A percentile compares a stretch with the other conserved stretches of the same genome.
These are phyloP conservation scores for Pasiphila rectangulata DNA, from an alignment of 2,888 invertebrate genomes.

Conservation along the genomic window DNA sequence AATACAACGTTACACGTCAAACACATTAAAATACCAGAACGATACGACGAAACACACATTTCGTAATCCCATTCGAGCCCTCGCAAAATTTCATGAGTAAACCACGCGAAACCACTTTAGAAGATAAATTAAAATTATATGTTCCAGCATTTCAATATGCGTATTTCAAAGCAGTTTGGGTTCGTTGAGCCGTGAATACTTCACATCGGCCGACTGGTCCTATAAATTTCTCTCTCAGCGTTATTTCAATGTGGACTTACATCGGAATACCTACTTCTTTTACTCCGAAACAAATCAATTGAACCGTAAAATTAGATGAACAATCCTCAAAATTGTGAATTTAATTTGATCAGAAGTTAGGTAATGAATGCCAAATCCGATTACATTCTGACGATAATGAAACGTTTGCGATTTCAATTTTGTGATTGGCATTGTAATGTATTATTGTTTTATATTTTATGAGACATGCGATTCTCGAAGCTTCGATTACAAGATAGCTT, in stretches of 20 bases:
- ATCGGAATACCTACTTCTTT: slow-evolving; percentile 71
- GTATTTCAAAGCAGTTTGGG: slow-evolving; percentile 46
- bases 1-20: slow-evolving; percentile 10
- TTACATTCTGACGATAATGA: slow-evolving; percentile 52
- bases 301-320: slow-evolving; percentile 70
- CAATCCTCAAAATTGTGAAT: slow-evolving; percentile 68
- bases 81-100: slow-evolving; percentile 1
- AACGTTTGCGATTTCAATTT: slow-evolving; percentile 31
- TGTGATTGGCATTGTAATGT: no score
- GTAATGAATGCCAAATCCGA: slow-evolving; percentile 62
- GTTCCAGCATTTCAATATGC: slow-evolving; percentile 37
- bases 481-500: neutral
- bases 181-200: slow-evolving; percentile 60
- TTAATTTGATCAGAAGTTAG: slow-evolving; percentile 71
- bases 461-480: neutral
- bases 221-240: slow-evolving; percentile 62
- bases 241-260: slow-evolving; percentile 69
- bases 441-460: no score
- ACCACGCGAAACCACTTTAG: slow-evolving; percentile 22
- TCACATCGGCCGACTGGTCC: slow-evolving; percentile 50
- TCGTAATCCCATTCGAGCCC: neutral
- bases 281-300: slow-evolving; percentile 71
- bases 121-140: slow-evolving; percentile 34
- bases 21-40: neutral
- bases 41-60: neutral